phyloP scores from a whole-genome alignment of 2,797 vertebrate species.

The Cirrhinus mrigala region DNA sequence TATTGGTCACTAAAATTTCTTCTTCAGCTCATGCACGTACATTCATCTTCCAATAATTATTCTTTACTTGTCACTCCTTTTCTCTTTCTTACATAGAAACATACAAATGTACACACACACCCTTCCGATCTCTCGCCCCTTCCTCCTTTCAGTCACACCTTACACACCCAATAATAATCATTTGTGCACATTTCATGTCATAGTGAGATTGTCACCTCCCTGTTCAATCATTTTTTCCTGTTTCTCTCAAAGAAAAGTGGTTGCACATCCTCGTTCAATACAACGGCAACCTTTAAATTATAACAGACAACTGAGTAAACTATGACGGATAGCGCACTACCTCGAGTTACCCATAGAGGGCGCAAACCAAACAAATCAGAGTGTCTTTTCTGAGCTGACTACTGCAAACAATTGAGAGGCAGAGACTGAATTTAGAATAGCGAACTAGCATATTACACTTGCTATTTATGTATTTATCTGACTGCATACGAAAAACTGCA shows the following conservation, averaged over 20 bases:
- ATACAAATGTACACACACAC: background rate
- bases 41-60: background rate
- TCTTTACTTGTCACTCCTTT: background rate
- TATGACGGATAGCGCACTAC: background rate
- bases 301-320: background rate
- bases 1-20: background rate
- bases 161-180: slow-evolving; percentile 36
- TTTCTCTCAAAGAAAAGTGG: background rate
- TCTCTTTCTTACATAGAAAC: background rate
- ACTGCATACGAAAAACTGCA: background rate
- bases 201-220: slow-evolving; percentile 36
- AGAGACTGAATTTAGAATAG: background rate
- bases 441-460: background rate
- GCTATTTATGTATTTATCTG: background rate
- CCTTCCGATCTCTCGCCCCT: slow-evolving; percentile 4
- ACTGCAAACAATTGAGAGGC: slow-evolving; percentile 5
- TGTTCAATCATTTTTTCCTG: background rate
- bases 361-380: slow-evolving; percentile 48
- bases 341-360: slow-evolving; percentile 57
- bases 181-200: slow-evolving; percentile 14
- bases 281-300: slow-evolving; percentile 7
- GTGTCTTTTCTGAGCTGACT: background rate
- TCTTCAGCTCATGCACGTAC: background rate
- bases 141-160: slow-evolving; percentile 44
- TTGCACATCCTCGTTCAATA: background rate